Conservation (phyloP, 2,888 invertebrate genomes). For the Blastobasis adustella region DNA sequence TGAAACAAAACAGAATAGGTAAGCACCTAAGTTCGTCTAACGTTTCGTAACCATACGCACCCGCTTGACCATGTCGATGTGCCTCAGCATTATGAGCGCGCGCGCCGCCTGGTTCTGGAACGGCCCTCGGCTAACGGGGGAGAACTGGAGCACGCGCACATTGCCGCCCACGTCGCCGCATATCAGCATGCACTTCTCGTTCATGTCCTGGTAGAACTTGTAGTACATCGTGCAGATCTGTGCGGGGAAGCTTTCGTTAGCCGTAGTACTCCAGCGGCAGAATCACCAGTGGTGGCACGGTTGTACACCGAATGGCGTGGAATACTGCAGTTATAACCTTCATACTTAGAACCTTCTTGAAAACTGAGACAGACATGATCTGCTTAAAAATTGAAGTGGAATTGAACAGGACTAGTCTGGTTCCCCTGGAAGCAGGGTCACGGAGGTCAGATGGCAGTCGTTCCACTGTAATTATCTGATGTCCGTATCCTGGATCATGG, state of each 20-base stretch:
- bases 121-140: constrained; percentile 77
- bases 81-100: constrained; percentile 74
- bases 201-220: constrained; percentile 72
- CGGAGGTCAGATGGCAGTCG: too few species aligned
- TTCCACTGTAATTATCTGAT: too few species aligned
- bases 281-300: background rate
- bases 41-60: constrained; percentile 27
- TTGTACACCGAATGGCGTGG: too few species aligned
- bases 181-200: constrained; percentile 77
- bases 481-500: too few species aligned
- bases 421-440: too few species aligned
- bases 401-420: too few species aligned
- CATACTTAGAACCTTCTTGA: too few species aligned
- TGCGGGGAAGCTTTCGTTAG: background rate
- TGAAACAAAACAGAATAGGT: too few species aligned
- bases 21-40: too few species aligned
- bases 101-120: constrained; percentile 80
- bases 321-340: too few species aligned
- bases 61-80: constrained; percentile 68
- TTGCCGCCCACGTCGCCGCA: constrained; percentile 85
- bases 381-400: too few species aligned
- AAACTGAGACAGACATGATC: too few species aligned
- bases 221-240: constrained; percentile 73
- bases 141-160: constrained; percentile 78
- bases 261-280: background rate